These are phyloP conservation scores for Tetraodon nigroviridis DNA, from an alignment of 2,113 vertebrate species.

Conservation along the genomic window DNA sequence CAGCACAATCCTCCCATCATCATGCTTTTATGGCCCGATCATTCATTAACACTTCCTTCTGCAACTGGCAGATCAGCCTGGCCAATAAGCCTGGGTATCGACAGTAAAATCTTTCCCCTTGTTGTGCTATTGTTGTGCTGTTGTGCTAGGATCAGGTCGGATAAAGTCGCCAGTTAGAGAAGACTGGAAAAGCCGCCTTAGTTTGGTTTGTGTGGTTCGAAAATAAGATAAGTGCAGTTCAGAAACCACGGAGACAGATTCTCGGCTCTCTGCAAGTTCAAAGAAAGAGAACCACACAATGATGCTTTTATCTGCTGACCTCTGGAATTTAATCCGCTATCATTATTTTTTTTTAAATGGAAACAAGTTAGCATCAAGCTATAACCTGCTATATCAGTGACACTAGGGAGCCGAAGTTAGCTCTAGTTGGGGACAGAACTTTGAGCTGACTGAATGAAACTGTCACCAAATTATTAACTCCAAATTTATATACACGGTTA, in stretches of 20 bases:
- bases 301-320: slow-evolving; percentile 26
- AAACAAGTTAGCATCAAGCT: not conserved
- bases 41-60: not conserved
- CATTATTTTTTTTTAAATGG: not conserved
- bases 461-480: no score
- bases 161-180: not conserved
- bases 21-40: not conserved
- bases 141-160: not conserved
- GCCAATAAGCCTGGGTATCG: slow-evolving; percentile 11
- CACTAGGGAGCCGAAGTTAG: not conserved
- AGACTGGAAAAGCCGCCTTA: slow-evolving; percentile 21
- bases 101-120: slow-evolving; percentile 16
- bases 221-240: slow-evolving; percentile 47
- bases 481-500: no score
- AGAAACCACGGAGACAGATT: slow-evolving; percentile 42
- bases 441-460: not conserved
- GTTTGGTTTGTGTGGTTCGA: slow-evolving; percentile 46
- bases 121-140: not conserved
- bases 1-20: not conserved
- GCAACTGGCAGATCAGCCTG: not conserved
- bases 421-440: not conserved
- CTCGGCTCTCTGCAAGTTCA: slow-evolving; percentile 36
- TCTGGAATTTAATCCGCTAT: slow-evolving; percentile 9
- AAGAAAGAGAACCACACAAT: slow-evolving; percentile 24
- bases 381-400: no score